Evolutionary conservation across 2,113 vertebrate species (phyloP), one percentile per base, ranked within the genome.

Genomic region (Hydrolagus affinis): DNA sequence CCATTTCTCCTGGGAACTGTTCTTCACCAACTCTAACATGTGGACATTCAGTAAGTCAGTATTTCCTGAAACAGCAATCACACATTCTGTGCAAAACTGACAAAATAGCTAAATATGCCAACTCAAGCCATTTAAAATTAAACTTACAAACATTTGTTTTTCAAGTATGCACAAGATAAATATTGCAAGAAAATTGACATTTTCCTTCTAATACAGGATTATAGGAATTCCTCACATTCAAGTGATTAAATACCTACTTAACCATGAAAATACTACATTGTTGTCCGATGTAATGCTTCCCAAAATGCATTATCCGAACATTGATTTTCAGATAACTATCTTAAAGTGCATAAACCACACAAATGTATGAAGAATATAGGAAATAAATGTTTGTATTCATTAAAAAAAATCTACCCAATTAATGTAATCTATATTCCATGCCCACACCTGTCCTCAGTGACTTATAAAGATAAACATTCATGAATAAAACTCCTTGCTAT

Each of bases 211-310:
- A 62, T 19, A 44, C 44, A 19, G 32, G 30, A 30, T 57, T 15
- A 14, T 74, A 80, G 8, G 25, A 62, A 64, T 10, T 62, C 23
- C 25, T 60, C n/a, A 78, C 57, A 25, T 8, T 80, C 8, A 74
- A 62, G 15, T 80, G 76, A 80, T 80, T 64, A 80, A 28, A 28
- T 80, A 6, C 59, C 76, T 11, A 28, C 14, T 74, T 74, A 44
- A n/a, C 44, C 72, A 56, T 3, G 62, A 0, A 59, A 17, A 64
- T 80, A 44, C 44, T 44, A 4, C 3, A 3, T 8, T 25, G 12
- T 77, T 59, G 4, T 28, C 23, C 17, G 62, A 19, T 25, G 3
- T 62, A 62, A 80, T 64, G 59, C 76, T 62, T 76, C 17, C 15
- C 57, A 64, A 80, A 80, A 74, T 19, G 10, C 70, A 72, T 14